Percentiles rank a stretch among this genome's conserved stretches.
Evolutionary conservation across 92 coral and sea anemone species (phyloP).

Genomic region (Ricordea florida): DNA sequence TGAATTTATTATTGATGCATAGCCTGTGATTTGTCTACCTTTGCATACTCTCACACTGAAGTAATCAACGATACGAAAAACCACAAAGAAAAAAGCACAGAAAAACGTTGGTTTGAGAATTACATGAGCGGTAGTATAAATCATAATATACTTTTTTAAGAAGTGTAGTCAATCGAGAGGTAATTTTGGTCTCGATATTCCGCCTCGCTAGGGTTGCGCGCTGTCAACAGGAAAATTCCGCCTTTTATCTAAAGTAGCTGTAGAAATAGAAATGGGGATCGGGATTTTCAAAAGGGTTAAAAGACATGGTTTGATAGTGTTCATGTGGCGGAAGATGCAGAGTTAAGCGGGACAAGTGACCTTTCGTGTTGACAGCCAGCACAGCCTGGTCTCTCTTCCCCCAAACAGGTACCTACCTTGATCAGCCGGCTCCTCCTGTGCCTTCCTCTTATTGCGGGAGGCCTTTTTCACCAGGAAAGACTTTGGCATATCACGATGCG

Average conservation of each 20-base stretch:
- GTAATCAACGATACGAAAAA: slow-evolving; percentile 25
- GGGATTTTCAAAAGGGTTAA: too few species aligned
- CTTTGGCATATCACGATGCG: slow-evolving; percentile 87
- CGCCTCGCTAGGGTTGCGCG: too few species aligned
- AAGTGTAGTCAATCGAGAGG: too few species aligned
- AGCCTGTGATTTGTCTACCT: slow-evolving; percentile 57
- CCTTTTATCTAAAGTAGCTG: too few species aligned
- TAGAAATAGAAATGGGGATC: too few species aligned
- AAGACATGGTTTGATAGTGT: too few species aligned
- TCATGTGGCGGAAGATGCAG: too few species aligned
- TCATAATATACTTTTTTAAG: too few species aligned
- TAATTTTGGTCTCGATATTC: too few species aligned
- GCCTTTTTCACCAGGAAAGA: slow-evolving; percentile 96
- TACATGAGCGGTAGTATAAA: too few species aligned
- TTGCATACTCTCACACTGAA: slow-evolving; percentile 64
- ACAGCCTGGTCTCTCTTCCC: background rate
- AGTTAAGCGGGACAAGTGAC: background rate
- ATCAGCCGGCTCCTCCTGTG: slow-evolving; percentile 61
- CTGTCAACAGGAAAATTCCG: too few species aligned
- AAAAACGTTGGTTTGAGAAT: background rate
- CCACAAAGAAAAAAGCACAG: background rate
- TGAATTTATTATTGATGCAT: slow-evolving; percentile 41
- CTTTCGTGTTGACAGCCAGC: background rate
- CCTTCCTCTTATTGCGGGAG: slow-evolving; percentile 64
- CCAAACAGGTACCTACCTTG: slow-evolving; percentile 41